Conservation (phyloP, 2,113 vertebrate genomes). For the Spilogale gracilis region DNA sequence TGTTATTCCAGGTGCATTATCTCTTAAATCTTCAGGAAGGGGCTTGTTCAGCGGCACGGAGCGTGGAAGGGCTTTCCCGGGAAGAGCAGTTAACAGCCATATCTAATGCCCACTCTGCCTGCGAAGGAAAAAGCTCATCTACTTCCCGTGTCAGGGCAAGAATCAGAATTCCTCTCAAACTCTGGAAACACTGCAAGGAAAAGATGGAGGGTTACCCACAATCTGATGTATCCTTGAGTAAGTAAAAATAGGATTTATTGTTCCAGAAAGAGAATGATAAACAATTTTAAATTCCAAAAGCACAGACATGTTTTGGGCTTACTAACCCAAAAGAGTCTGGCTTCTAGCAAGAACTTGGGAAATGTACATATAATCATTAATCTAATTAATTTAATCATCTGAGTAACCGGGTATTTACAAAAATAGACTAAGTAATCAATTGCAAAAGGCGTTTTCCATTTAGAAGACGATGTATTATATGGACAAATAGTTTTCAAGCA, state of each 20-base stretch:
- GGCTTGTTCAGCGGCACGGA: constrained; percentile 59
- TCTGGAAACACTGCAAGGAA: constrained; percentile 25
- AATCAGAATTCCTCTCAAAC: constrained; percentile 62
- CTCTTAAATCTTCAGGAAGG: constrained; percentile 86
- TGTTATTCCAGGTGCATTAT: constrained; percentile 87
- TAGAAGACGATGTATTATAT: constrained; percentile 4
- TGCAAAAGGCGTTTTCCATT: constrained; percentile 51
- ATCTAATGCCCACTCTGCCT: constrained; percentile 53
- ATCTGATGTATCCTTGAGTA: neutral
- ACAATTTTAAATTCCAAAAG: neutral
- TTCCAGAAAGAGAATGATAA: neutral
- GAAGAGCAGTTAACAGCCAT: constrained; percentile 66
- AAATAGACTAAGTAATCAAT: constrained; percentile 70
- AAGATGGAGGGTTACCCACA: neutral
- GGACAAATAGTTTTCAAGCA: neutral
- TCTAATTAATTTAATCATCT: constrained; percentile 66
- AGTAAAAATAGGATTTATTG: constrained; percentile 55
- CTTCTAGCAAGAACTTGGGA: neutral
- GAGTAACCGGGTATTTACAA: constrained; percentile 63
- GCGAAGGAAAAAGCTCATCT: constrained; percentile 54
- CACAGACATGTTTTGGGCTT: neutral
- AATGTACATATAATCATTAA: neutral
- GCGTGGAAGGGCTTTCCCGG: constrained; percentile 69
- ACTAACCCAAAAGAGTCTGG: neutral
- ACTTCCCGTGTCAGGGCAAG: constrained; percentile 15